These are phyloP conservation scores for Pristionchus exspectatus DNA, from an alignment of 2,888 invertebrate genomes.

Conservation along the genomic window DNA sequence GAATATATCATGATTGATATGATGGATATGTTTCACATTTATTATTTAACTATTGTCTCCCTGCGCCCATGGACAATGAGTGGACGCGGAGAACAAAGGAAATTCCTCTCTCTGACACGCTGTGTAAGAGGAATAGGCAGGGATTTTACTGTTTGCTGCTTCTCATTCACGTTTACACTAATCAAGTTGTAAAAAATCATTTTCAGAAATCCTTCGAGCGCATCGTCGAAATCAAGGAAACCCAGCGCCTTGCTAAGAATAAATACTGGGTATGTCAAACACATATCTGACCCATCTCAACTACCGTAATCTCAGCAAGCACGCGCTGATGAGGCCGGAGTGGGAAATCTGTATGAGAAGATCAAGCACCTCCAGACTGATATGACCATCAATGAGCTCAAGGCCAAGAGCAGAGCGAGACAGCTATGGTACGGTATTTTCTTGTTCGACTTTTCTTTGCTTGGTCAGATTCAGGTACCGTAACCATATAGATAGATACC, in stretches of 20 bases:
- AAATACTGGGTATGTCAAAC: constrained; percentile 15
- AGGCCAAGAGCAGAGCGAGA: not conserved
- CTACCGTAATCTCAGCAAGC: not conserved
- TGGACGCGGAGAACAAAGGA: no score
- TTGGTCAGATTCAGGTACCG: constrained; percentile 18
- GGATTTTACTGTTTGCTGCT: no score
- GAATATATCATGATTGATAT: no score
- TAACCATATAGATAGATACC: not conserved
- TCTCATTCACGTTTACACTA: no score
- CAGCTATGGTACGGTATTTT: constrained; percentile 41
- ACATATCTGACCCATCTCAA: not conserved
- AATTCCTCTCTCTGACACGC: no score
- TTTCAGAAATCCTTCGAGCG: not conserved
- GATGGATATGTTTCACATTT: no score
- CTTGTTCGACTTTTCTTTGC: not conserved
- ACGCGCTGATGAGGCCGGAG: not conserved
- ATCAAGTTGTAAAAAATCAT: no score
- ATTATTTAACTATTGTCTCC: no score
- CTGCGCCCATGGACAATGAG: no score
- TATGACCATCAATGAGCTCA: constrained; percentile 35
- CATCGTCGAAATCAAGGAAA: not conserved
- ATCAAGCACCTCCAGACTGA: constrained; percentile 20
- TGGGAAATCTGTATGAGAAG: constrained; percentile 35
- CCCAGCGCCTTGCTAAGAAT: not conserved
- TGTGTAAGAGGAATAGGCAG: no score